phyloP scores from a whole-genome alignment of 2,113 vertebrate genomes.

The Acrocephalus arundinaceus region DNA sequence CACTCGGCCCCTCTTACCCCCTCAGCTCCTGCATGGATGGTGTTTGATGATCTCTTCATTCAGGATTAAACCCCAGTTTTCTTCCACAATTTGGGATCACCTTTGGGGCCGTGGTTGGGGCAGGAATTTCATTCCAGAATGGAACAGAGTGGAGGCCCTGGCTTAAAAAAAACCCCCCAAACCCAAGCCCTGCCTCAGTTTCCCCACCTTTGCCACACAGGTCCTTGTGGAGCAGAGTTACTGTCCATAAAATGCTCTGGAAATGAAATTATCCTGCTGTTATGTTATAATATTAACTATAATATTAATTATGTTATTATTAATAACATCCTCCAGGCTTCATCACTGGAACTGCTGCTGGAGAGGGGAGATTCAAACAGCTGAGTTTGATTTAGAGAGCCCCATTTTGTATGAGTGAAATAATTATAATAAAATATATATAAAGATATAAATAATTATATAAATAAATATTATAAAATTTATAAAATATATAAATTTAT shows the following conservation, averaged over 20 bases:
- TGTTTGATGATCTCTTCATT: not conserved
- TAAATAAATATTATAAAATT: too few species aligned
- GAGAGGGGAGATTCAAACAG: not conserved
- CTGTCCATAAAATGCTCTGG: not conserved
- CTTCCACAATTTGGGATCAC: rapidly evolving
- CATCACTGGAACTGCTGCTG: not conserved
- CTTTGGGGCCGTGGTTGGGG: not conserved
- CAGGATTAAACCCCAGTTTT: not conserved
- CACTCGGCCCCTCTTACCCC: rapidly evolving
- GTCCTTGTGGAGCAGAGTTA: not conserved
- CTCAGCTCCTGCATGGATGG: not conserved
- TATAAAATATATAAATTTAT: too few species aligned
- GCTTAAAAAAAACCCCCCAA: rapidly evolving
- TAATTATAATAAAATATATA: not conserved
- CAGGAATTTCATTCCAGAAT: not conserved
- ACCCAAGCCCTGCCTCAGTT: not conserved
- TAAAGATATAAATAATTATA: too few species aligned
- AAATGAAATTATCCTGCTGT: not conserved
- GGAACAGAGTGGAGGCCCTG: not conserved
- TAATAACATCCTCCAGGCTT: not conserved
- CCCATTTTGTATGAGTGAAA: not conserved
- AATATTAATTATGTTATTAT: not conserved
- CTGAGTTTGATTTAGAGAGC: not conserved
- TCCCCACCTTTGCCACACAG: not conserved
- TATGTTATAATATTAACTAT: not conserved